Evolutionary conservation across 2,113 vertebrate species (phyloP).

Genomic region (Lipotes vexillifer): DNA sequence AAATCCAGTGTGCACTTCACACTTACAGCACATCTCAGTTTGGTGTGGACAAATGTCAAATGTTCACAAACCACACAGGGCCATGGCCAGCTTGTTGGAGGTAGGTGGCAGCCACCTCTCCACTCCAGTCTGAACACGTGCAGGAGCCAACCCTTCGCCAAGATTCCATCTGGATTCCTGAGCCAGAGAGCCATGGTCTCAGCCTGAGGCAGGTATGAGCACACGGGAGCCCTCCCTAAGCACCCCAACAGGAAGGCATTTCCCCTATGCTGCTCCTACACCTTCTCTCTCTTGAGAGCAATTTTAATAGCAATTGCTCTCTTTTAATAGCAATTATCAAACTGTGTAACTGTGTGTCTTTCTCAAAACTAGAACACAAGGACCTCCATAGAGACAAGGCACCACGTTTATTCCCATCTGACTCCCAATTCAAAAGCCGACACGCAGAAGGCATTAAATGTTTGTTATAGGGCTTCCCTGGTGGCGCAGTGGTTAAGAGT

Average conservation of each 20-base stretch:
- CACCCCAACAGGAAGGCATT: fast-evolving
- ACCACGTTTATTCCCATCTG: fast-evolving
- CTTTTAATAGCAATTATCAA: background rate
- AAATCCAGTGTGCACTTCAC: background rate
- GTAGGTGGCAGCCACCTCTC: background rate
- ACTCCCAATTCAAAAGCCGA: background rate
- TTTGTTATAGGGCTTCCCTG: background rate
- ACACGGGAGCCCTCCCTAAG: background rate
- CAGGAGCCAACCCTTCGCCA: background rate
- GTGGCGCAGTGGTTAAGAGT: no score
- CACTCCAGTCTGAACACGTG: background rate
- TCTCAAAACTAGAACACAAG: background rate
- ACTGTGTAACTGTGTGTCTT: fast-evolving
- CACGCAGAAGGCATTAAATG: background rate
- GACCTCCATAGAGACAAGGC: background rate
- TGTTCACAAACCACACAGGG: background rate
- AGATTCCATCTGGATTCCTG: background rate
- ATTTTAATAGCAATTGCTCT: no score
- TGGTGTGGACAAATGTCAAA: background rate
- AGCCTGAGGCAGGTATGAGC: background rate
- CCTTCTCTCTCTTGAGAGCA: background rate
- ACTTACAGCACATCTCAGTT: background rate
- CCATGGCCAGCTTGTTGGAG: background rate
- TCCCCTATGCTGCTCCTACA: background rate
- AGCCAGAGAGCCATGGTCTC: background rate